Evolutionary conservation across 2,113 vertebrate genomes (phyloP).

Genomic region (Australoheros scitulus): DNA sequence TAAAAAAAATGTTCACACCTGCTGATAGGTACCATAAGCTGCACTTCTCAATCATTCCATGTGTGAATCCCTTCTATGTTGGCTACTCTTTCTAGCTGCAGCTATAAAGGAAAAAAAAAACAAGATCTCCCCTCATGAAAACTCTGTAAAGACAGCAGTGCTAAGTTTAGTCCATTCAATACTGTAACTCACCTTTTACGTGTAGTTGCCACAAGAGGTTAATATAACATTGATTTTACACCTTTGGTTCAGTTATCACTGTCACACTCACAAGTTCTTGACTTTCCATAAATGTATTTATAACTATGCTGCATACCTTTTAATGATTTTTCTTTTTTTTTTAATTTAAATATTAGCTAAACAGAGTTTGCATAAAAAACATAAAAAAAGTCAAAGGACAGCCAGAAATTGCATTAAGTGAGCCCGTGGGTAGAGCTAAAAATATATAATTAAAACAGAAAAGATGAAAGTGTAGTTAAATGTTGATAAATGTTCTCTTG

Average conservation of each 20-base stretch:
- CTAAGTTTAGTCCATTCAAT: neutral
- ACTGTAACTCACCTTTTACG: neutral
- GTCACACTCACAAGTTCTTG: neutral
- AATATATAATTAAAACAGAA: conserved; percentile 24
- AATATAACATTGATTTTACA: conserved; percentile 20
- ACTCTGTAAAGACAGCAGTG: neutral
- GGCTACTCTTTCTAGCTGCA: neutral
- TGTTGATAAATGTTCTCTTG: neutral
- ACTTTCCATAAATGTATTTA: neutral
- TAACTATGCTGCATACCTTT: neutral
- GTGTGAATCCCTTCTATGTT: neutral
- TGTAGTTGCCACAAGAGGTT: neutral
- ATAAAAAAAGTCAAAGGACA: conserved; percentile 20
- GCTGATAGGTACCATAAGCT: neutral
- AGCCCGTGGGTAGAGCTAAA: neutral
- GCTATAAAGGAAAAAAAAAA: neutral
- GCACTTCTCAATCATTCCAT: neutral
- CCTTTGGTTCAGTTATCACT: neutral
- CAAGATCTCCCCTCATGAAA: neutral
- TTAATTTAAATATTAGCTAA: too few relatives aligned
- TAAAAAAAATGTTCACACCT: neutral
- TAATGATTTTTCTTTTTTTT: neutral
- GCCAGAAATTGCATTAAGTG: conserved; percentile 33
- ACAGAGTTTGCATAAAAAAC: neutral
- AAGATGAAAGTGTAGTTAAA: conserved; percentile 29